Percentiles rank a stretch among this genome's conserved stretches.
phyloP scores from a whole-genome alignment of 2,113 vertebrate genomes.

The Tychaedon coryphoeus region DNA sequence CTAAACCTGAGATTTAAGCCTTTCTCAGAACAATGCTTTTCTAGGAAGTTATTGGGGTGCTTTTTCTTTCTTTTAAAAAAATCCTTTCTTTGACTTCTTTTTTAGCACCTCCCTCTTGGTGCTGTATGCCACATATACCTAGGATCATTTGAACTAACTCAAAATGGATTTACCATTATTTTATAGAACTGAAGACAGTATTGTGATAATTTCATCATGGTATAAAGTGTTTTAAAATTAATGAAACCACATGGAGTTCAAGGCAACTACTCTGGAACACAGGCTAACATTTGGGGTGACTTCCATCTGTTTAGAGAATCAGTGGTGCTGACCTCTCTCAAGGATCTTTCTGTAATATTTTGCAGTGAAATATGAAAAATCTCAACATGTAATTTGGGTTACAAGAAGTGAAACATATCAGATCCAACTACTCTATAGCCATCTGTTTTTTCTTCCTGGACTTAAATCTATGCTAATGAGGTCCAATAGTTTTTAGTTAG shows the following conservation, averaged over 20 bases:
- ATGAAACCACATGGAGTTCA: not conserved
- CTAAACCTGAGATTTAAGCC: not conserved
- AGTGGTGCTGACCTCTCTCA: not conserved
- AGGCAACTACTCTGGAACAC: not conserved
- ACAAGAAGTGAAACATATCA: not conserved
- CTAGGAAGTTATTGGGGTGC: not conserved
- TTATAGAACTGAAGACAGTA: not conserved
- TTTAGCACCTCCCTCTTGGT: not conserved
- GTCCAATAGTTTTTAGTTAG: not conserved
- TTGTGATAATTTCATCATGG: not conserved
- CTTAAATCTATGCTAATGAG: not conserved
- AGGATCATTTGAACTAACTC: not conserved
- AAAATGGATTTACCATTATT: not conserved
- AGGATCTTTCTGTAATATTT: not conserved
- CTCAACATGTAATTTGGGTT: not conserved
- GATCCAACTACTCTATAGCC: not conserved
- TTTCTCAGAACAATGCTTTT: not conserved
- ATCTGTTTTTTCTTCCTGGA: not conserved
- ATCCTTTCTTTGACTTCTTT: not conserved
- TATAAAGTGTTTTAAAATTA: not conserved
- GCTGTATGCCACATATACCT: not conserved
- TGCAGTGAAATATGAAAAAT: not conserved
- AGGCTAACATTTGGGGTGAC: not conserved
- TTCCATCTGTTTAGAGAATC: not conserved
- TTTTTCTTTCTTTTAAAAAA: not conserved